Base-by-base conservation (phyloP, 2,888 invertebrate genomes). In the Latheticus oryzae region DNA sequence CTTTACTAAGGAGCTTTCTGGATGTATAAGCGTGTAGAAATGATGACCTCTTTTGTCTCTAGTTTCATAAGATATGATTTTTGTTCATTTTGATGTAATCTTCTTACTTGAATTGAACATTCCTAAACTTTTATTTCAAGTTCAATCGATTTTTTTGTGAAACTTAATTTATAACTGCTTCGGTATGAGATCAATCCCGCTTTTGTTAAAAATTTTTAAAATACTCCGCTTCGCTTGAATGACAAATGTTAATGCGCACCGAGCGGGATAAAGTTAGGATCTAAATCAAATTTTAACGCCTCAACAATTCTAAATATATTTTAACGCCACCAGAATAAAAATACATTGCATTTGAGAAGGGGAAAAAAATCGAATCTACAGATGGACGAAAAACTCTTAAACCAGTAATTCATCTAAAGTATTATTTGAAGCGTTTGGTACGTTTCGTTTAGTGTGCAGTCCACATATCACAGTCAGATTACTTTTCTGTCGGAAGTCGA, bases 251-350 rank as follows among this genome's bases (percentile, higher is more conserved):
- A 59, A 54, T 59, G 59, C 48, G 55, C 54, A 50, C 52, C 48
- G 59, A 55, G 45, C 43, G 50, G 48, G 42, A 54, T 55, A 50
- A 59, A 59, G 59, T 59, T 59, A 32, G 59, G 43, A 48, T 13
- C 54, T 59, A 59, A 59, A 59, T 59, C 59, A 59, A 59, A 59
- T 59, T 55, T 59, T 59, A 59, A 59, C 59, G 59, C 54, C 45
- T 50, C 59, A 55, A 54, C 55, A 59, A 54, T 59, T 59, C 54
- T 50, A 54, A 54, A 59, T 59, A 59, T 53, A 59, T 59, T 53
- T 59, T 33, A 48, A 38, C 40, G 53, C 50, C 8, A 28, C 16
- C 30, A 38, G 50, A 50, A 54, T 50, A 55, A 38, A 54, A 54
- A 58, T 23, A 26, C 42, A 23, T 30, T 51, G 45, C 19, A 45